phyloP scores from a whole-genome alignment of 2,113 vertebrate species.

The Takifugu bimaculatus region DNA sequence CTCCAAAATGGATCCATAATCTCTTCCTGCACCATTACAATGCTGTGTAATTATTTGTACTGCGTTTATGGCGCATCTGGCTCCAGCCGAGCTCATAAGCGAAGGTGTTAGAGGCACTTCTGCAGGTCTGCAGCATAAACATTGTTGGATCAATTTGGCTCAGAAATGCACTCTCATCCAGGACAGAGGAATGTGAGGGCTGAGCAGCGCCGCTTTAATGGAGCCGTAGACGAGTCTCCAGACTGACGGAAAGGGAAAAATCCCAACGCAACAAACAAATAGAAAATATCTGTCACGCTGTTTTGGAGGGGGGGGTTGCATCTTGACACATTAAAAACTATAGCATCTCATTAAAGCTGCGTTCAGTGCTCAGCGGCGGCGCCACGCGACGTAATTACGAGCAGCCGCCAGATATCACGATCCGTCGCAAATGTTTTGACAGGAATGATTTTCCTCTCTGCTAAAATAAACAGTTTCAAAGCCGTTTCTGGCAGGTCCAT shows the following conservation, averaged over 20 bases:
- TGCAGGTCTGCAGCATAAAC: constrained; percentile 45
- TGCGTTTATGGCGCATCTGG: constrained; percentile 62
- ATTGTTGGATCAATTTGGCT: constrained; percentile 34
- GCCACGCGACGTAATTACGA: constrained; percentile 18
- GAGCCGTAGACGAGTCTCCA: constrained; percentile 22
- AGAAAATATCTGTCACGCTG: constrained; percentile 20
- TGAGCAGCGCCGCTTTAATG: constrained; percentile 7
- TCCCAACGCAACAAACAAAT: constrained; percentile 29
- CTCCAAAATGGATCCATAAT: constrained; percentile 3
- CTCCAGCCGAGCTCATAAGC: constrained; percentile 44
- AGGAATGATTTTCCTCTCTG: constrained; percentile 3
- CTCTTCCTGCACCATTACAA: constrained; percentile 17
- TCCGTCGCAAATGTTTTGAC: constrained; percentile 21
- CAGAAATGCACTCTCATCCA: constrained; percentile 35
- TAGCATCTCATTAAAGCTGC: constrained; percentile 24
- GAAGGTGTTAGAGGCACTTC: constrained; percentile 59
- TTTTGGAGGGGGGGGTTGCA: not conserved
- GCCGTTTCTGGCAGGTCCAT: not conserved
- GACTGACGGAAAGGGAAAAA: constrained; percentile 39
- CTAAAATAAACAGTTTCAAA: not conserved
- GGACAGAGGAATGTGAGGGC: constrained; percentile 26
- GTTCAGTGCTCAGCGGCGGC: constrained; percentile 17
- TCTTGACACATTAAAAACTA: constrained; percentile 24
- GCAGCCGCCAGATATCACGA: constrained; percentile 9
- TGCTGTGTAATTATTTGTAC: constrained; percentile 22